Evolutionary conservation across 2,113 vertebrate species (phyloP).

Genomic region (Tinamus guttatus): DNA sequence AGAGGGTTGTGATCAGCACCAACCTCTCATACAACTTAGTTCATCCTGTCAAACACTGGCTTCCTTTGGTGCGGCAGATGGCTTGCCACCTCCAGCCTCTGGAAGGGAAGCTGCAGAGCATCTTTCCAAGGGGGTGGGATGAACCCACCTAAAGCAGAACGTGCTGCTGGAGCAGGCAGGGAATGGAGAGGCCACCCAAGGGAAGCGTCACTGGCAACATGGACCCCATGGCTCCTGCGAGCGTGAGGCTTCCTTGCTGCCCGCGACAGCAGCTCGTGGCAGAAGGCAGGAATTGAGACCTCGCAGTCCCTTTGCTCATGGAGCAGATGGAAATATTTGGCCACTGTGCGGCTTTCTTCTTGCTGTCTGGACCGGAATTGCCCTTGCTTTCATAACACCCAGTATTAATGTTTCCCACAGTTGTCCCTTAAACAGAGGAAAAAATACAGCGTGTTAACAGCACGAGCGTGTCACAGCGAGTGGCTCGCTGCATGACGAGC

Average conservation of each 20-base stretch:
- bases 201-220: neutral
- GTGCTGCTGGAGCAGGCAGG: neutral
- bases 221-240: neutral
- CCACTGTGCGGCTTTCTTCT: constrained; percentile 29
- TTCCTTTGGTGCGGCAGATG: neutral
- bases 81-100: neutral
- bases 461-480: neutral
- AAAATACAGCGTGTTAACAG: constrained; percentile 33
- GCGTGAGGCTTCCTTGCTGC: neutral
- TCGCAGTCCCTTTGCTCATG: neutral
- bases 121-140: neutral
- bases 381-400: constrained; percentile 40
- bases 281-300: constrained; percentile 12
- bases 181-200: neutral
- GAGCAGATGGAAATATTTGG: constrained; percentile 70
- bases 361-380: constrained; percentile 33
- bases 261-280: neutral
- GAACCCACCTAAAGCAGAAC: neutral
- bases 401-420: constrained; percentile 38
- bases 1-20: neutral
- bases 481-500: constrained; percentile 37
- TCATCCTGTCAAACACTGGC: neutral
- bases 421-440: constrained; percentile 39
- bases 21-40: neutral
- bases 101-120: neutral